Evolutionary conservation across 1,140 invertebrate genomes (phyloP), one percentile per base, ranked within the genome.

Genomic region (Dendrolimus kikuchii): DNA sequence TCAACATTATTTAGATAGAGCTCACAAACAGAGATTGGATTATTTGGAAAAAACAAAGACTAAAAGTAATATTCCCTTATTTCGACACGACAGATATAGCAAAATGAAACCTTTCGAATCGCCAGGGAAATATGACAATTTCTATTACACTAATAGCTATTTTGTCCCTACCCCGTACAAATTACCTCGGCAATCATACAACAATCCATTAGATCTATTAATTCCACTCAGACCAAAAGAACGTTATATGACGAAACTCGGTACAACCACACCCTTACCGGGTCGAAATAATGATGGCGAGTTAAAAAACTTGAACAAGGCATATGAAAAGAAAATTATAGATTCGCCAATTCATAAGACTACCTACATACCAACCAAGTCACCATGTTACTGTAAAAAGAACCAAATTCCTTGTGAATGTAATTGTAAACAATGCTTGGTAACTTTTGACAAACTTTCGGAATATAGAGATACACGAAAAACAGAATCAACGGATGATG

Each of bases 31-130:
- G 55, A 68, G 66, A 46, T 49, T 63, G 46, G 64, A 63, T 51
- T 78, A 82, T 45, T 50, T 73, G 38, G 69, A 74, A 59, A 83
- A 73, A 57, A 55, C 48, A 49, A 80, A 77, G 65, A 44, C 49
- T 23, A 85, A 85, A 71, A 85, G 82, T 47, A 81, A 77, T 68
- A 68, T 82, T n/a, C 77, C 79, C 6, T 55, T 66, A 9, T n/a
- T 71, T 10, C 79, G 70, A 8, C 72, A 66, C 46, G 79, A 82
- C 10, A 75, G 62, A 51, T 82, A 60, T 55, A 52, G 57, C 5
- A 84, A 81, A 60, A 51, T 59, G 5, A 72, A 74, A 52, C 39
- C 69, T 10, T 53, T 47, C 40, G n/a, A 5, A 42, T 40, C 52
- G 4, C 60, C 49, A 56, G 66, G 62, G 46, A 60, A 57, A 53